Evolutionary conservation across 1,140 invertebrate genomes (phyloP), one percentile per base, ranked within the genome.

Genomic region (Macrotrachela quadricornifera): DNA sequence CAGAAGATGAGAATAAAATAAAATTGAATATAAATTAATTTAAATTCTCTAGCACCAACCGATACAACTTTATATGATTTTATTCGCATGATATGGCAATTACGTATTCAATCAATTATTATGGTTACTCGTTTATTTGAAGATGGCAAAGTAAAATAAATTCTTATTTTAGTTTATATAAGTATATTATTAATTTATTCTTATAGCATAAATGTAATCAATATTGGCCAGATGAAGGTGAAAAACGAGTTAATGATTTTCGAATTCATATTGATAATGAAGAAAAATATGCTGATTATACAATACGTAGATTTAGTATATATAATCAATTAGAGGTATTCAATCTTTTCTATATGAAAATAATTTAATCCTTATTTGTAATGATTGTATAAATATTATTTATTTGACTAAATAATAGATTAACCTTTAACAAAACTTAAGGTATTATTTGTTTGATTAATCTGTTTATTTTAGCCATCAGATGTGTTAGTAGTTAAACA

Each of bases 261-360:
- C 80, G 83, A 72, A 86, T 92, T 2, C 81, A 79, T 60, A 67
- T 88, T 51, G 67, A 87, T 30, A 80, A 83, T 64, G 83, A 87
- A 69, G 83, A 90, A 63, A 78, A 86, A 36, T 79, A 88, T 74
- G 83, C 87, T 12, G 90, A 87, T 14, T 92, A 90, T 65, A 91
- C 85, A 30, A 79, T 92, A 46, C 75, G 87, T 37, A 85, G 82
- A 42, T 76, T 88, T 60, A 77, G 78, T 61, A 79, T 87, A 55
- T 74, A 76, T 53, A 81, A 84, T 67, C 67, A 55, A 46, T 14
- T 6, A 10, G 10, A 11, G 10, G 30, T 18, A 53, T 30, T 30
- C n/a, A n/a, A n/a, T n/a, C n/a, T n/a, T n/a, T n/a, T n/a, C n/a
- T n/a, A n/a, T n/a, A n/a, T n/a, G n/a, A n/a, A n/a, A n/a, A n/a